Base-by-base conservation (phyloP, 2,113 vertebrate genomes). In the Trichomycterus rosablanca region DNA sequence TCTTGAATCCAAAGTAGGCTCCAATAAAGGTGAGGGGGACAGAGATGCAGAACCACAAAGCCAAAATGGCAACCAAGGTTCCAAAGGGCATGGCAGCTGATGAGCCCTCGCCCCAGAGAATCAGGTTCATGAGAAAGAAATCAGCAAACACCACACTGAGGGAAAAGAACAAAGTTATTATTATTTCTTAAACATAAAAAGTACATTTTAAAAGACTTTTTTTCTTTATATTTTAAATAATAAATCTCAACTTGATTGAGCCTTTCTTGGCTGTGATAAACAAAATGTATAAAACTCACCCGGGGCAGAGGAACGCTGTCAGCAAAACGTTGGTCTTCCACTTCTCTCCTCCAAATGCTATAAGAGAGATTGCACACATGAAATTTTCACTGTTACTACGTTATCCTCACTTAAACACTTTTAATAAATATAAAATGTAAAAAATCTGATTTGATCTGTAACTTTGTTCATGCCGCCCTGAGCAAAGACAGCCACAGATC, bases 121-220 rank as follows among this genome's bases (percentile, higher is more conserved):
- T 97, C 48, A 97, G 80, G 74, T 95, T 97, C 92, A 97, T 96
- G 72, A 93, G 78, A 35, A 97, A 96, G 83, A 97, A 96, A 76
- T 97, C 92, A 0, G 91, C 91, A 87, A 97, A 97, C 2, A 93
- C 92, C 52, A 96, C 90, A 63, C 94, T 97, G 76, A 83, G 82
- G 4, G 12, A 52, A 44, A 14, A 59, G 3, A 40, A 19, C 18
- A 9, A 1, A 46, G 11, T 15, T 11, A 39, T n/a, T n/a, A n/a
- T n/a, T n/a, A n/a, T n/a, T n/a, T n/a, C n/a, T n/a, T n/a, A n/a
- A n/a, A n/a, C n/a, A n/a, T n/a, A n/a, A n/a, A n/a, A n/a, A n/a
- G n/a, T n/a, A n/a, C n/a, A n/a, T n/a, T n/a, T n/a, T n/a, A n/a
- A n/a, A n/a, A n/a, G n/a, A n/a, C n/a, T n/a, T n/a, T n/a, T n/a